Base-by-base conservation (phyloP, 2,888 invertebrate species). In the Amiota communis region DNA sequence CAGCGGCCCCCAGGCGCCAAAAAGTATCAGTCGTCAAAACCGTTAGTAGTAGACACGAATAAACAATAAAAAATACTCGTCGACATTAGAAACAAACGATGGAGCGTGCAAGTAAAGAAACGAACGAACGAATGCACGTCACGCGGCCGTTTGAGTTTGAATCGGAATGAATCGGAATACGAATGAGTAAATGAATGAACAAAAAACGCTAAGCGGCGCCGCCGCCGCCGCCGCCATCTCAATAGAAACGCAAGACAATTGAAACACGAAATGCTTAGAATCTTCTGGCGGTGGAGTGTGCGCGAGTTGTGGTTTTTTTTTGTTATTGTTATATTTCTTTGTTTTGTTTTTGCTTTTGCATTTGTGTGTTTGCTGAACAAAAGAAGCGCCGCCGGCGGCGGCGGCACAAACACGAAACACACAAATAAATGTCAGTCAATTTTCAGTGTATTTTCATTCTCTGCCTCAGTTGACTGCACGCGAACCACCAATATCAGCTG, bases 51-150 rank as follows among this genome's bases (percentile, higher is more conserved):
- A 59, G 48, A 48, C 67, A 68, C 67, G 65, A 67, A 67, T 36
- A 36, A 36, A 2, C 4, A 36, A 36, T 36, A 36, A 23, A 67
- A 48, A 49, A 49, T 9, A 36, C 13, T n/a, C 79, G 77, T 76
- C 74, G 77, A 79, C 72, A 76, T 80, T 81, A 82, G 83, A 83
- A 86, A 84, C 78, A 83, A 86, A 84, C 78, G 80, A 78, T 76
- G 80, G 79, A 83, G 77, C 86, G 83, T 80, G 81, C 79, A 79
- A 86, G 46, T 23, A 20, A 71, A 13, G 12, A 17, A 53, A 67
- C 51, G 49, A 49, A 53, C 8, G 83, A 83, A 85, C 78, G 81
- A 80, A 77, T 81, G 51, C 53, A 48, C 65, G 65, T 47, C 56
- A 67, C 65, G 51, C 72, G 72, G 57, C 23, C 72, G 59, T 57